Evolutionary conservation across 2,888 invertebrate genomes (phyloP).

Genomic region (Mesopsocus fuscifrons): DNA sequence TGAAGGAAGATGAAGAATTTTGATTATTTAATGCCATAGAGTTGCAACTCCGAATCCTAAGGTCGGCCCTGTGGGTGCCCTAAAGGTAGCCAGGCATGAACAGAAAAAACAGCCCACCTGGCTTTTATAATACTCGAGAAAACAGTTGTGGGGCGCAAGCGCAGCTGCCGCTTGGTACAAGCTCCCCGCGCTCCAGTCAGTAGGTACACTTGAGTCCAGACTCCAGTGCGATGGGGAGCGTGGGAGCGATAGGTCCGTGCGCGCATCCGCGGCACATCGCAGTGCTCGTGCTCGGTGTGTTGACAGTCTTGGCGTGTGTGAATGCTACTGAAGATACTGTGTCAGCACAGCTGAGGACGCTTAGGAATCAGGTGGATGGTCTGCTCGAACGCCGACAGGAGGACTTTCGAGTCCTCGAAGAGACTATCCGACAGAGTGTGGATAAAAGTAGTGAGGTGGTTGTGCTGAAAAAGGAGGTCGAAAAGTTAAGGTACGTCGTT

Average conservation of each 20-base stretch:
- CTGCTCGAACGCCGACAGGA: slow-evolving; percentile 31
- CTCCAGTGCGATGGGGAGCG: not conserved
- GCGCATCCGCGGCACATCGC: not conserved
- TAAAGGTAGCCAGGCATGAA: not conserved
- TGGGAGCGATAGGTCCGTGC: not conserved
- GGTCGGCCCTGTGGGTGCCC: too few relatives aligned
- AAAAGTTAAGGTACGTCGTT: slow-evolving; percentile 29
- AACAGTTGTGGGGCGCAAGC: not conserved
- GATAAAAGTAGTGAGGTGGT: slow-evolving; percentile 32
- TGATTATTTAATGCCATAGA: too few relatives aligned
- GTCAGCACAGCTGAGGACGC: slow-evolving; percentile 27
- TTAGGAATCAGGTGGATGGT: slow-evolving; percentile 33
- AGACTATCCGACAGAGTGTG: slow-evolving; percentile 29
- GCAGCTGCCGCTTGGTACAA: not conserved
- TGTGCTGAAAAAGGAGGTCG: slow-evolving; percentile 30
- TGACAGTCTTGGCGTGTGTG: slow-evolving; percentile 5
- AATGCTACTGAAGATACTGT: slow-evolving; percentile 16
- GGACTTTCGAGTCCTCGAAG: slow-evolving; percentile 33
- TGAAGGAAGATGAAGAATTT: too few relatives aligned
- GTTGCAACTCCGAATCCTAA: too few relatives aligned
- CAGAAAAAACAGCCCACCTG: not conserved
- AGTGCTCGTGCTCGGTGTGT: not conserved
- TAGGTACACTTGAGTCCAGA: not conserved
- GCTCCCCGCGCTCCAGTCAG: not conserved
- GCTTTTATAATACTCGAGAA: not conserved